A percentile compares a stretch with the other conserved stretches of the same genome.
Conservation (phyloP, 53 echinoderm and acorn worm genomes). For the Holothuria leucospilota region DNA sequence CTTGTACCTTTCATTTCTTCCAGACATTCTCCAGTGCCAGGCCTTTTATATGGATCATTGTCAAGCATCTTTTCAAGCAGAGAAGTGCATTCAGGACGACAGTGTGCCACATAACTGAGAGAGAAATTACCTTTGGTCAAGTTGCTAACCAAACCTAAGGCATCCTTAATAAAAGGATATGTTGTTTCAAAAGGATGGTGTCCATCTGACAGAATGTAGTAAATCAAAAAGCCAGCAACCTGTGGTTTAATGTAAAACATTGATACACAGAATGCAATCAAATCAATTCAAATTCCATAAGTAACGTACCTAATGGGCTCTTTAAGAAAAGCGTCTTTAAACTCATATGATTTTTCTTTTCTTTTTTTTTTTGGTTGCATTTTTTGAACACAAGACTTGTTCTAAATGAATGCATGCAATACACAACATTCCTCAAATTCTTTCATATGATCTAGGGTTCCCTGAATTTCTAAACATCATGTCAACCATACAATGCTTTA, state of each 20-base stretch:
- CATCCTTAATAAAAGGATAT: not conserved
- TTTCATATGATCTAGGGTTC: too few species aligned
- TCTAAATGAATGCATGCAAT: too few species aligned
- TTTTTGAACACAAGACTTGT: too few species aligned
- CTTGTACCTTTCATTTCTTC: not conserved
- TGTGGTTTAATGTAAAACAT: not conserved
- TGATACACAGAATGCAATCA: not conserved
- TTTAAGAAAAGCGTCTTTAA: too few species aligned
- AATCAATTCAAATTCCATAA: too few species aligned
- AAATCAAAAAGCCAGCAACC: conserved; percentile 27
- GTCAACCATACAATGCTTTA: too few species aligned
- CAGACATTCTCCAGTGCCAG: not conserved
- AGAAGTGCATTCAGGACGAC: not conserved
- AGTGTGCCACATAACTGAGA: not conserved
- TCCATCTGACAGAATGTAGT: not conserved
- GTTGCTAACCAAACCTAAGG: not conserved
- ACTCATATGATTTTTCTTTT: too few species aligned
- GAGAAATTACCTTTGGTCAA: not conserved
- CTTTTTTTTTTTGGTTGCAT: too few species aligned
- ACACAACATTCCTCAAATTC: too few species aligned
- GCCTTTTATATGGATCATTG: not conserved
- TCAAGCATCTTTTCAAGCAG: conserved; percentile 8
- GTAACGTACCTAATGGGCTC: too few species aligned
- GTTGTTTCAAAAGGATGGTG: conserved; percentile 27
- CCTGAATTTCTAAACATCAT: too few species aligned